These are phyloP conservation scores for Silvanus unidentatus DNA, from an alignment of 2,888 invertebrate species.

Conservation along the genomic window DNA sequence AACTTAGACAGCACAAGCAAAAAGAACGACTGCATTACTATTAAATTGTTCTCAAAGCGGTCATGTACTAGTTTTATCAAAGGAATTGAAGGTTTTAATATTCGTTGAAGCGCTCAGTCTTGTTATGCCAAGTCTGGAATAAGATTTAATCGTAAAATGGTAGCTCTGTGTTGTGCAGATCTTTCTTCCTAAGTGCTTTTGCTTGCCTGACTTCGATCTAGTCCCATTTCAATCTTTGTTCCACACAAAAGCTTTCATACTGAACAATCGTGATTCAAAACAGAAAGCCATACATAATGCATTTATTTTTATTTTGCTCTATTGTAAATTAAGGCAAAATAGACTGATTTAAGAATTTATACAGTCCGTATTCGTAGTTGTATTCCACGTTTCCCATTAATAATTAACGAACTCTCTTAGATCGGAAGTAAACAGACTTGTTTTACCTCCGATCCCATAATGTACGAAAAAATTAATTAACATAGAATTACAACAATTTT, in stretches of 20 bases:
- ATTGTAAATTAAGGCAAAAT: no score
- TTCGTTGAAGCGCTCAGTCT: conserved; percentile 38
- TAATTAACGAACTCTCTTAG: no score
- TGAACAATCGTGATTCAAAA: no score
- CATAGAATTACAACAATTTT: no score
- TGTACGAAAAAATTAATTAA: no score
- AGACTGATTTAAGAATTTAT: no score
- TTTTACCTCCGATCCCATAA: no score
- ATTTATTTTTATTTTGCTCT: no score
- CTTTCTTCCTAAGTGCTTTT: conserved; percentile 38
- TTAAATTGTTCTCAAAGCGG: conserved; percentile 13
- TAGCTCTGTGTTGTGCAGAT: conserved; percentile 37
- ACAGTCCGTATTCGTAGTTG: no score
- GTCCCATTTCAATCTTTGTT: conserved; percentile 29
- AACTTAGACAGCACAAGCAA: not conserved
- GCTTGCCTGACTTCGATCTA: conserved; percentile 33
- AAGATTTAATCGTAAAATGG: conserved; percentile 42
- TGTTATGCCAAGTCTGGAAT: conserved; percentile 39
- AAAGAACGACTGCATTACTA: conserved; percentile 9
- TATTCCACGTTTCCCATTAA: no score
- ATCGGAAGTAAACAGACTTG: no score
- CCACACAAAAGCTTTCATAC: conserved; percentile 15
- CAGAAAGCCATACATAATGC: no score
- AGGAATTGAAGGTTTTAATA: conserved; percentile 38
- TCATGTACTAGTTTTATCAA: conserved; percentile 21